These are phyloP conservation scores for Pseudococcus jackbeardsleyi DNA, from an alignment of 2,888 invertebrate species.

Conservation along the genomic window DNA sequence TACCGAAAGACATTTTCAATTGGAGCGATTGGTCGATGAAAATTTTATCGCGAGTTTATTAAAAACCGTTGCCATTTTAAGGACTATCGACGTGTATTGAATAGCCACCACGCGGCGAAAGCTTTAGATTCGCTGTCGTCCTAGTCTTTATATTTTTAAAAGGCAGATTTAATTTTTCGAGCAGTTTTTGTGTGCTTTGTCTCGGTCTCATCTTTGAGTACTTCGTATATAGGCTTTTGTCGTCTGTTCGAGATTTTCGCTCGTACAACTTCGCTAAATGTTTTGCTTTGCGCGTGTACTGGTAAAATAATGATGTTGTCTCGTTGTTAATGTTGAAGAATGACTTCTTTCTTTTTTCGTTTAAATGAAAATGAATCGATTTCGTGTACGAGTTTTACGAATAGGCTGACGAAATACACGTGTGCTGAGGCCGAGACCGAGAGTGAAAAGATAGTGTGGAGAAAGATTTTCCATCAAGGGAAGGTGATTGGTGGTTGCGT, in stretches of 20 bases:
- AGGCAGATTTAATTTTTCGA: constrained; percentile 33
- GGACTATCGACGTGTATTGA: constrained; percentile 32
- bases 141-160: constrained; percentile 11
- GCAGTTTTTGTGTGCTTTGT: constrained; percentile 32
- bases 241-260: constrained; percentile 15
- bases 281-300: not conserved
- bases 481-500: not conserved
- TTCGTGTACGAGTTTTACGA: not conserved
- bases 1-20: constrained; percentile 22
- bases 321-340: constrained; percentile 37
- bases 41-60: not conserved
- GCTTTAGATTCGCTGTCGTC: constrained; percentile 5
- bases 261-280: not conserved
- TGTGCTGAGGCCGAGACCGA: not conserved
- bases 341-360: constrained; percentile 25
- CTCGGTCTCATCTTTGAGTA: constrained; percentile 37
- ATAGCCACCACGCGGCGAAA: not conserved
- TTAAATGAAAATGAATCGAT: constrained; percentile 35
- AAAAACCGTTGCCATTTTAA: constrained; percentile 20
- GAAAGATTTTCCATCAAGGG: not conserved
- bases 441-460: not conserved
- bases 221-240: constrained; percentile 26
- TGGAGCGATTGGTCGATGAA: constrained; percentile 16
- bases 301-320: constrained; percentile 33
- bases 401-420: not conserved